These are phyloP conservation scores for Thera obeliscata DNA, from an alignment of 2,888 invertebrate genomes.

Conservation along the genomic window DNA sequence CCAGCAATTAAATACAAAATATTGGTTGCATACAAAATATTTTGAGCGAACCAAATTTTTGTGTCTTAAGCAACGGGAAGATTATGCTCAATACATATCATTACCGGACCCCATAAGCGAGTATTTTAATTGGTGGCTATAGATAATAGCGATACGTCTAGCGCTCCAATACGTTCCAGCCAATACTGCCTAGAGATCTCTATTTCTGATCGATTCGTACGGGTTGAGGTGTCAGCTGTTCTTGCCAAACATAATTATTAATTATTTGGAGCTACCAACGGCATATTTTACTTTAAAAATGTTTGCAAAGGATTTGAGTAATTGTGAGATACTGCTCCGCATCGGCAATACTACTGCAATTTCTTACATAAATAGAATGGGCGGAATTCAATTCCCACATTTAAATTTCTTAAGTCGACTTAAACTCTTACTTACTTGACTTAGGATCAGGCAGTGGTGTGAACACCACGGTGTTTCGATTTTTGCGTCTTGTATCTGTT, in stretches of 20 bases:
- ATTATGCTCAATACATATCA: background rate
- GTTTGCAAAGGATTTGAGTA: background rate
- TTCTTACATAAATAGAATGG: background rate
- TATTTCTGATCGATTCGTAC: background rate
- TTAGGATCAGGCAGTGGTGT: constrained; percentile 8
- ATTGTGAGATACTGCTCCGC: constrained; percentile 1
- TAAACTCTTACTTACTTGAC: background rate
- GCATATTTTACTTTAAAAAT: background rate
- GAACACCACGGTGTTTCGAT: background rate
- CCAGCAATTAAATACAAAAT: no score
- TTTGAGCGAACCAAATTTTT: constrained; percentile 1
- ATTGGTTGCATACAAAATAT: constrained; percentile 1
- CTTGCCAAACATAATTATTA: background rate
- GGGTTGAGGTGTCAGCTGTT: background rate
- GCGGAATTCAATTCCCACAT: no score
- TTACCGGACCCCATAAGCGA: background rate
- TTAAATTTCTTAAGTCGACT: no score
- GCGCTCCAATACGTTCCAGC: background rate
- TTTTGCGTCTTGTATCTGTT: background rate
- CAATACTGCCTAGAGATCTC: background rate
- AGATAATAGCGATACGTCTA: background rate
- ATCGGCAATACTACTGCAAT: background rate
- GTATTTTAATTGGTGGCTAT: constrained; percentile 1
- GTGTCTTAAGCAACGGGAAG: background rate
- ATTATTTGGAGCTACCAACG: background rate